Evolutionary conservation across 2,888 invertebrate genomes (phyloP), one percentile per base, ranked within the genome.

Genomic region (Halictus quadricinctus): DNA sequence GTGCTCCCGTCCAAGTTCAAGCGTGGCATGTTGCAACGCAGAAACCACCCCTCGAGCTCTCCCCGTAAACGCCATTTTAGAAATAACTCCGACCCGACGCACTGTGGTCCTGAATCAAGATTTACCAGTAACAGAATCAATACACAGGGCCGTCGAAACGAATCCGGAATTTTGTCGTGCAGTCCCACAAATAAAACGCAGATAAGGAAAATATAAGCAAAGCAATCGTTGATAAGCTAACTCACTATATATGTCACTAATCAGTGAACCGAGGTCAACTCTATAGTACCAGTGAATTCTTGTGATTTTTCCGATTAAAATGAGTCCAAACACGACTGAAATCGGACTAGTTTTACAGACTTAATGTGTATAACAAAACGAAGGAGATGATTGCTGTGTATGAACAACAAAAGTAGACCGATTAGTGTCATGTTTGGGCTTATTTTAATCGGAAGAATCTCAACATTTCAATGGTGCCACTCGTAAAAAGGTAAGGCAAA

Each of bases 21-120:
- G 80, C 76, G 75, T 73, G 79, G 80, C 79, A 77, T 82, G 83
- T 70, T 76, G 82, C 76, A 54, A 72, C 77, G 54, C 54, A 78
- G 81, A 88, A 85, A 80, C 81, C 80, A 85, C 84, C 83, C 72
- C 76, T 79, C 76, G 80, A 80, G 77, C 74, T 50, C 50, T 64
- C 80, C 46, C 36, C 64, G 74, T 73, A 66, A 87, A 84, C 89
- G 88, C 88, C 89, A 89, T 89, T 89, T 87, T 89, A 87, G 76
- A 89, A 89, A 89, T 89, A 89, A 84, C 87, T 83, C 80, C 76
- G 70, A 66, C n/a, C 54, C 41, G 21, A 25, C 29, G 64, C 13
- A 7, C 21, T 13, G 29, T 10, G 58, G 58, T 58, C n/a, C 12
- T n/a, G 58, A 58, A n/a, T 58, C 58, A n/a, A n/a, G 58, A 58